Percentiles rank a stretch among this genome's conserved stretches.
These are phyloP conservation scores for Cotesia congregata DNA, from an alignment of 2,888 invertebrate species.

Conservation along the genomic window DNA sequence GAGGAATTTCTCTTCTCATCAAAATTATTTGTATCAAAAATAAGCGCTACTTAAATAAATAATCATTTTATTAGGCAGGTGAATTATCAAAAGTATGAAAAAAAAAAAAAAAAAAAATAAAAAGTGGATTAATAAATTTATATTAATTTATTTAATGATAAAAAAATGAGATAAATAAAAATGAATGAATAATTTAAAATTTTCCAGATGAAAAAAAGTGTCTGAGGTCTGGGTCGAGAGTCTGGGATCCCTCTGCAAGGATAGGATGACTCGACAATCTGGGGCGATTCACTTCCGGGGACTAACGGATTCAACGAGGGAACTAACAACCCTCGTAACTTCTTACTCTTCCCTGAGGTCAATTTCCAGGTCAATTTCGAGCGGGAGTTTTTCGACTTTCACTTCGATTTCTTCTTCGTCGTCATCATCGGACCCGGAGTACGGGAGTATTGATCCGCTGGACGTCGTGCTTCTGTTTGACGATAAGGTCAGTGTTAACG, in stretches of 20 bases:
- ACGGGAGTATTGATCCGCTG: conserved; percentile 26
- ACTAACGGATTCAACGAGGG: conserved; percentile 21
- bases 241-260: conserved; percentile 10
- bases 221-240: conserved; percentile 16
- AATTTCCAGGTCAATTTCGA: not conserved
- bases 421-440: not conserved
- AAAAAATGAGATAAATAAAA: no score
- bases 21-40: not conserved
- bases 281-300: conserved; percentile 22
- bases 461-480: conserved; percentile 29
- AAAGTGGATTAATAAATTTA: no score
- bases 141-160: no score
- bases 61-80: no score
- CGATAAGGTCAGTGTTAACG: conserved; percentile 37
- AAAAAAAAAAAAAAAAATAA: no score
- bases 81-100: no score
- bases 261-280: conserved; percentile 32
- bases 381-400: not conserved
- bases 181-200: not conserved
- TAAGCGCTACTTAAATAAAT: no score
- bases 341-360: not conserved
- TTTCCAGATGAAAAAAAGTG: conserved; percentile 44
- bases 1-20: not conserved
- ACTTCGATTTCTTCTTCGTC: not conserved
- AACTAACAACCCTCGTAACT: not conserved